Percentiles rank a stretch among this genome's conserved stretches.
Conservation (phyloP, 2,888 invertebrate species). For the Vanessa cardui region DNA sequence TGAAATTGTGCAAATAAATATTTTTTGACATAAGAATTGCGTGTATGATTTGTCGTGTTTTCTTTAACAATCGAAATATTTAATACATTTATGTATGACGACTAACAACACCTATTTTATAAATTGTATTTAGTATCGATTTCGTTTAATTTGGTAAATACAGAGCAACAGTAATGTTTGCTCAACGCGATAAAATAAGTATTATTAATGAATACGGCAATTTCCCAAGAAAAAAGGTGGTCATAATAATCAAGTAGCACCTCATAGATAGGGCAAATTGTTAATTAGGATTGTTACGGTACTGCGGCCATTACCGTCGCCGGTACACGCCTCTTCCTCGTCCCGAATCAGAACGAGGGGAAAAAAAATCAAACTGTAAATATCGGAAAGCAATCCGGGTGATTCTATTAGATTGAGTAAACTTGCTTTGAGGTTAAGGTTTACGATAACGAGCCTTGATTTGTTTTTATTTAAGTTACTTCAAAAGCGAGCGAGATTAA, state of each 20-base stretch:
- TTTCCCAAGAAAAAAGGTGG: slow-evolving; percentile 30
- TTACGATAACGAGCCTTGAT: slow-evolving; percentile 32
- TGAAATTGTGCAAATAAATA: slow-evolving; percentile 2
- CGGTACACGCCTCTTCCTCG: slow-evolving; percentile 75
- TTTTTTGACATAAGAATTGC: not conserved
- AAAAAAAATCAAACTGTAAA: slow-evolving; percentile 80
- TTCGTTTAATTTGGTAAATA: too few species aligned
- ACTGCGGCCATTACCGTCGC: slow-evolving; percentile 64
- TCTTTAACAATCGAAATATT: not conserved
- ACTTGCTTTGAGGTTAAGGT: slow-evolving; percentile 44
- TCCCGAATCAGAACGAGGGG: slow-evolving; percentile 75
- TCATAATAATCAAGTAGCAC: slow-evolving; percentile 51
- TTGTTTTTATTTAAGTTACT: slow-evolving; percentile 36
- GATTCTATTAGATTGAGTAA: slow-evolving; percentile 80
- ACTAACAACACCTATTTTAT: too few species aligned
- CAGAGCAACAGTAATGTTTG: too few species aligned
- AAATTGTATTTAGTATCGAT: too few species aligned
- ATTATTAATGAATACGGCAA: not conserved
- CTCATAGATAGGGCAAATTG: slow-evolving; percentile 55
- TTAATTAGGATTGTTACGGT: slow-evolving; percentile 77
- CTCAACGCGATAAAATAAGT: too few species aligned
- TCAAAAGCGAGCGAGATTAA: not conserved
- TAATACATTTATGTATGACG: not conserved
- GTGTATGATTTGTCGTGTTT: not conserved
- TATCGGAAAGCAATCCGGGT: slow-evolving; percentile 80